Evolutionary conservation across 1,140 invertebrate genomes (phyloP).

Genomic region (Cotesia glomerata): DNA sequence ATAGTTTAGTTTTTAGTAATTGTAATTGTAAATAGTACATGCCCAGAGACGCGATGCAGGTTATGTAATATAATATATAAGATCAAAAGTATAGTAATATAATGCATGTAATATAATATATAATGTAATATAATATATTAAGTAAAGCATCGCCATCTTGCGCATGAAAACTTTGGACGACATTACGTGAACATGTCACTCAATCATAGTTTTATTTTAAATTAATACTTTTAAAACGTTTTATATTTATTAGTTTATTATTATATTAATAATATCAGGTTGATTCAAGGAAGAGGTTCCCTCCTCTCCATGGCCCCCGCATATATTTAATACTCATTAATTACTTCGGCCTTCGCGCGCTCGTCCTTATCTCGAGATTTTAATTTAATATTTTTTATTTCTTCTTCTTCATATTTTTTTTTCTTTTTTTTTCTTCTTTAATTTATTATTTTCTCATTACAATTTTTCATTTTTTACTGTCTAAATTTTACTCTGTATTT

Average conservation of each 20-base stretch:
- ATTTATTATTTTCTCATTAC: neutral
- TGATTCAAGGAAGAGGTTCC: constrained; percentile 55
- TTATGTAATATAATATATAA: constrained; percentile 9
- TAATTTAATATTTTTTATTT: constrained; percentile 44
- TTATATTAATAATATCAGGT: constrained; percentile 36
- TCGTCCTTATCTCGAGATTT: constrained; percentile 38
- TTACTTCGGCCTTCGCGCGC: constrained; percentile 45
- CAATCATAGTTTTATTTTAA: constrained; percentile 20
- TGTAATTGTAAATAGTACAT: neutral
- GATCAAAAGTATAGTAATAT: constrained; percentile 27
- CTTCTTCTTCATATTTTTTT: constrained; percentile 32
- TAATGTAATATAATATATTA: constrained; percentile 24
- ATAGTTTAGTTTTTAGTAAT: neutral
- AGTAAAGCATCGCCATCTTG: constrained; percentile 15
- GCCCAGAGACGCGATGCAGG: constrained; percentile 5
- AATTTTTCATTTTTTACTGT: neutral
- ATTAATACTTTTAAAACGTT: no score
- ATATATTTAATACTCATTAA: constrained; percentile 62
- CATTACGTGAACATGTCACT: constrained; percentile 28
- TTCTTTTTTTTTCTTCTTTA: constrained; percentile 16
- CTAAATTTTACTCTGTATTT: neutral
- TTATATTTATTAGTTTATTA: constrained; percentile 29
- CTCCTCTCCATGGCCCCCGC: constrained; percentile 61
- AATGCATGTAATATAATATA: constrained; percentile 21
- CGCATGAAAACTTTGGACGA: constrained; percentile 22